phyloP scores from a whole-genome alignment of 2,797 vertebrate species.

The Acanthornis magna region DNA sequence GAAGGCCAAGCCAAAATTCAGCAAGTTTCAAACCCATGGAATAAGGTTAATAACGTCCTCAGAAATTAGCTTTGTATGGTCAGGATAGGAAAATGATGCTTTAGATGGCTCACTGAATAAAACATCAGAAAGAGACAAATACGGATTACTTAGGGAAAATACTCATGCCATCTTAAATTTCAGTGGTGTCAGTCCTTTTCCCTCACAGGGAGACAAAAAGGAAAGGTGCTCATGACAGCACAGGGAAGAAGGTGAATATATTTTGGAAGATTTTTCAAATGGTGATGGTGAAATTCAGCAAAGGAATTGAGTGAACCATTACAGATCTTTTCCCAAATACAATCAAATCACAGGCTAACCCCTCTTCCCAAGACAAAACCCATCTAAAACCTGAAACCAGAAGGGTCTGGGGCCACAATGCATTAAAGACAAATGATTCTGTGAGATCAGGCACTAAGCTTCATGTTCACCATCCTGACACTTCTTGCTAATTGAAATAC shows the following conservation, averaged over 20 bases:
- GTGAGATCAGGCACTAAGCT: not conserved
- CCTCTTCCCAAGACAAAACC: not conserved
- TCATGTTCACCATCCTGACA: not conserved
- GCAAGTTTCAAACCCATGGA: not conserved
- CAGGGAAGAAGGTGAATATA: not conserved
- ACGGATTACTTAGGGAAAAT: not conserved
- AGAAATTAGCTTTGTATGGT: not conserved
- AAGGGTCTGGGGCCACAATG: not conserved
- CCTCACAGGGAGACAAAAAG: not conserved
- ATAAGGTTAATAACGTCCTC: not conserved
- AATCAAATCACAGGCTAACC: not conserved
- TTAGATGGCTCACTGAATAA: not conserved
- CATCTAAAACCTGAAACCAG: not conserved
- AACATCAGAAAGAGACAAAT: not conserved
- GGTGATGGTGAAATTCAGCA: not conserved
- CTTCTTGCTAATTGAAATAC: not conserved
- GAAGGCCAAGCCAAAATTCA: not conserved
- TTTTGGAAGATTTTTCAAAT: not conserved
- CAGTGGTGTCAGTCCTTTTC: not conserved
- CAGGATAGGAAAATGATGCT: not conserved
- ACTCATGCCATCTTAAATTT: not conserved
- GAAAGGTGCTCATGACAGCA: not conserved
- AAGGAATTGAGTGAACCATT: not conserved
- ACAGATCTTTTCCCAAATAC: not conserved
- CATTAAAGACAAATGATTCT: not conserved